Conservation (phyloP, 2,113 vertebrate species). For the Phrynosoma platyrhinos region DNA sequence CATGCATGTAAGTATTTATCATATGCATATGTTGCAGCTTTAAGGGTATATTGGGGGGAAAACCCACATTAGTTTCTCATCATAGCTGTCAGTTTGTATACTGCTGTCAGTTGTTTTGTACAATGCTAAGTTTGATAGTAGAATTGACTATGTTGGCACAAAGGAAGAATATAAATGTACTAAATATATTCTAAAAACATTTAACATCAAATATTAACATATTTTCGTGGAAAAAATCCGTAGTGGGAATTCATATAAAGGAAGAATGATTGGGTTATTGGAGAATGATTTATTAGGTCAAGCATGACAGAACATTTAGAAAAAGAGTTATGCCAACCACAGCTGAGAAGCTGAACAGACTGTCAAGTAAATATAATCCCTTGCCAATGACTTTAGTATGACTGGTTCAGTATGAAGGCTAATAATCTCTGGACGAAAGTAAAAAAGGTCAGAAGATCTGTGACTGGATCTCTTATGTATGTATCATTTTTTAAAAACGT, state of each 20-base stretch:
- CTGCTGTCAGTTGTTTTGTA: neutral
- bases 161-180: neutral
- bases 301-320: neutral
- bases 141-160: neutral
- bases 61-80: neutral
- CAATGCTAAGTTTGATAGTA: neutral
- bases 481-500: neutral
- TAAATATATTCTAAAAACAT: neutral
- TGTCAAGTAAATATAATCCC: neutral
- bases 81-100: neutral
- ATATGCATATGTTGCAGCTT: neutral
- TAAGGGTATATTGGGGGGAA: neutral
- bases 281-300: neutral
- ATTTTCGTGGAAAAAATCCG: neutral
- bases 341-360: neutral
- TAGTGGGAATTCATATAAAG: neutral
- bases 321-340: neutral
- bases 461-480: neutral
- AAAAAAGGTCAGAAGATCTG: neutral
- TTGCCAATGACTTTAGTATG: neutral
- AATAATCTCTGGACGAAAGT: neutral
- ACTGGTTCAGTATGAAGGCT: neutral
- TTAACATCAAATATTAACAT: neutral
- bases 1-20: neutral
- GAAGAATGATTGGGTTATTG: neutral